phyloP scores from a whole-genome alignment of 2,113 vertebrate species.

The Sarotherodon lohbergeri region DNA sequence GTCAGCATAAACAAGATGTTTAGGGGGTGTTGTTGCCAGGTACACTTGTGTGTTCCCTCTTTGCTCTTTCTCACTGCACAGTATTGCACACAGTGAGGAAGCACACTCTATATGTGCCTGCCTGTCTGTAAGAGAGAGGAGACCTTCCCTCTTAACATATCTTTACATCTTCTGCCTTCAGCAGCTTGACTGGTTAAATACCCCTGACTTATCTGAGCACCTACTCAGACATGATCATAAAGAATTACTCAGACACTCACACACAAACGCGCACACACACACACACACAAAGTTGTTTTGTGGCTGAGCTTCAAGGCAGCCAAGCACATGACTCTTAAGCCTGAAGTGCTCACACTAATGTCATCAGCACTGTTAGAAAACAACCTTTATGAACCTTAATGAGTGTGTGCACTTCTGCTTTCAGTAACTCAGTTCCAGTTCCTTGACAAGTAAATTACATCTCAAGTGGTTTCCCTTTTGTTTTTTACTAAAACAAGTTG shows the following conservation, averaged over 20 bases:
- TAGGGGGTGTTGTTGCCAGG: background rate
- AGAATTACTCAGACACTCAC: background rate
- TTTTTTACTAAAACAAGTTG: background rate
- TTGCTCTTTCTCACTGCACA: background rate
- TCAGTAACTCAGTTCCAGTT: background rate
- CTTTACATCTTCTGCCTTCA: background rate
- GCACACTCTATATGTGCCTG: background rate
- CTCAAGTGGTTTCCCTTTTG: background rate
- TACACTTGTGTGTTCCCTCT: background rate
- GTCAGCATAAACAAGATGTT: background rate
- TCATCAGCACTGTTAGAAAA: background rate
- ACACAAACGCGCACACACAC: background rate
- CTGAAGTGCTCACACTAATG: background rate
- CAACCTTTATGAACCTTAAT: conserved; percentile 11
- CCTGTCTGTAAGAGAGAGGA: background rate
- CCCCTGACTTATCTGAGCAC: background rate
- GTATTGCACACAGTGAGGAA: background rate
- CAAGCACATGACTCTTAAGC: background rate
- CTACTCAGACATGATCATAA: background rate
- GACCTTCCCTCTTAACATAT: background rate
- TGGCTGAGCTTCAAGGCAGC: conserved; percentile 2
- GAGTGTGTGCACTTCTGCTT: background rate
- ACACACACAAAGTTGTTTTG: background rate
- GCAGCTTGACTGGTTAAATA: background rate
- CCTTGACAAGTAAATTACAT: background rate